A percentile compares a stretch with the other conserved stretches of the same genome.
phyloP scores from a whole-genome alignment of 2,888 invertebrate genomes.

The Cyclophora punctaria region DNA sequence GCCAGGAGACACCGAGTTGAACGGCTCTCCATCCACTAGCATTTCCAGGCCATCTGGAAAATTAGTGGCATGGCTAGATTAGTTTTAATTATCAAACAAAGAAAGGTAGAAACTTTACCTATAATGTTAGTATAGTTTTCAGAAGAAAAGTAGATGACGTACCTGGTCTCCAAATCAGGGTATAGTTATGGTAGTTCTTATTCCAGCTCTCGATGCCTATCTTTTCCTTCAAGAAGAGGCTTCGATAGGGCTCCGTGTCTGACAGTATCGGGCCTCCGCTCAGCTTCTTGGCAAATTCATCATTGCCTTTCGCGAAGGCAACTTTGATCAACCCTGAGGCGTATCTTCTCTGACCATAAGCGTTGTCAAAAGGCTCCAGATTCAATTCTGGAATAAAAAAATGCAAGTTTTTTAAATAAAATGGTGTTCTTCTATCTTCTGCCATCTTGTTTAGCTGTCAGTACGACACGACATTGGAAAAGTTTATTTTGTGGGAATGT shows the following conservation, averaged over 20 bases:
- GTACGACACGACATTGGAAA: too few species aligned
- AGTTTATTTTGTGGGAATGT: too few species aligned
- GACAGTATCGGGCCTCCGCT: conserved; percentile 55
- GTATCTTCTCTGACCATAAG: conserved; percentile 76
- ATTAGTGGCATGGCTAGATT: too few species aligned
- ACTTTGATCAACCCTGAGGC: conserved; percentile 84
- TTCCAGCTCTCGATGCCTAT: conserved; percentile 69
- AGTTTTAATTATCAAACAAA: too few species aligned
- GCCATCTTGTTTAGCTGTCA: too few species aligned
- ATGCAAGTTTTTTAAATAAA: too few species aligned
- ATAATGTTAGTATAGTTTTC: too few species aligned
- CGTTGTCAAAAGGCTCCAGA: conserved; percentile 78
- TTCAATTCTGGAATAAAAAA: conserved; percentile 71
- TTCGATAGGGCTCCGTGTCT: conserved; percentile 59
- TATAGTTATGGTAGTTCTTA: conserved; percentile 80
- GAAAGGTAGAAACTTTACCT: too few species aligned
- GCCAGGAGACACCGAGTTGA: conserved; percentile 60
- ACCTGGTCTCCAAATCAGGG: conserved; percentile 79
- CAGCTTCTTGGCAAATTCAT: conserved; percentile 45
- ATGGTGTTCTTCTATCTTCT: too few species aligned
- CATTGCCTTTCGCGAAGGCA: conserved; percentile 81
- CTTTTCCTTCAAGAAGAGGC: conserved; percentile 44
- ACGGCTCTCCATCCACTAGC: conserved; percentile 66
- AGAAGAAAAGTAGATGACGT: neutral
- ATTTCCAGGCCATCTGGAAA: conserved; percentile 62